These are phyloP conservation scores for Paradoxurus hermaphroditus DNA, from an alignment of 2,113 vertebrate genomes.

Conservation along the genomic window DNA sequence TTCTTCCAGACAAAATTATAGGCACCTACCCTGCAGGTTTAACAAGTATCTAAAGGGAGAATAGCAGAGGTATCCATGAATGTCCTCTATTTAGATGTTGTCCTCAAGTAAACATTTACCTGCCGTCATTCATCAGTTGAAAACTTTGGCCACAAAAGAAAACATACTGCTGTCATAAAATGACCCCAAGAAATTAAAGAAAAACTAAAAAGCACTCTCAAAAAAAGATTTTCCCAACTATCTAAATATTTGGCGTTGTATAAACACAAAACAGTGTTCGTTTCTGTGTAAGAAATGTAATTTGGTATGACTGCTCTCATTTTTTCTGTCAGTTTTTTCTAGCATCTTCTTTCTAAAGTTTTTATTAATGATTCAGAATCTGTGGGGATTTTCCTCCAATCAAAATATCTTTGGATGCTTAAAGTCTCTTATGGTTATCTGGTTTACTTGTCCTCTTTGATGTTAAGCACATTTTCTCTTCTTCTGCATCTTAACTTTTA, in stretches of 20 bases:
- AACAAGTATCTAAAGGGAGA: neutral
- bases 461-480: neutral
- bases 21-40: neutral
- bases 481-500: neutral
- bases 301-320: neutral
- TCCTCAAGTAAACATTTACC: neutral
- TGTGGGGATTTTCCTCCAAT: neutral
- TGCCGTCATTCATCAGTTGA: neutral
- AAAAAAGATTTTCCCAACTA: neutral
- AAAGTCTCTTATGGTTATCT: neutral
- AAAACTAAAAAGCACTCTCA: neutral
- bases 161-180: neutral
- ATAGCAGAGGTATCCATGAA: neutral
- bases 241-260: neutral
- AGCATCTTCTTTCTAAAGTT: neutral
- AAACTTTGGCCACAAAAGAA: neutral
- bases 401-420: neutral
- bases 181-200: neutral
- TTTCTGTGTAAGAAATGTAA: neutral
- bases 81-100: neutral
- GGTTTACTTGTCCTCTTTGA: neutral
- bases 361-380: neutral
- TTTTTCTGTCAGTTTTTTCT: slow-evolving; percentile 13
- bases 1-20: neutral
- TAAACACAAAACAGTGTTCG: neutral